Base-by-base conservation (phyloP, 2,888 invertebrate species). In the Xanthorhoe designata region DNA sequence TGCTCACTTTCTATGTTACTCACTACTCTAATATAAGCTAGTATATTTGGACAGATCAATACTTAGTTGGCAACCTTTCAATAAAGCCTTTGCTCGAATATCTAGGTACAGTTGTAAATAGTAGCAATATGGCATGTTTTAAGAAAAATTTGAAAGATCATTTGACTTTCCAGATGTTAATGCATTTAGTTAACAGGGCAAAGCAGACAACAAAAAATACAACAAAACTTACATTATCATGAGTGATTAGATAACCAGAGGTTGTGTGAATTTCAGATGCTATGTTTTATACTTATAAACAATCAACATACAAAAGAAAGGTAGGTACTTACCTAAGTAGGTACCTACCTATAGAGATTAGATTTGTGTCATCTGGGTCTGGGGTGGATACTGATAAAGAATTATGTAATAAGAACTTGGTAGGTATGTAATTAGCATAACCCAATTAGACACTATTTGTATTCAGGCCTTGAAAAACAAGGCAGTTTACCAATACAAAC, bases 401-500 rank as follows among this genome's bases (percentile, higher is more conserved):
- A 24, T 17, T 53, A 53, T 17, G 45, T 53, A 54, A 61, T 13
- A n/a, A 38, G 52, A 7, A 18, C 10, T 54, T 54, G 35, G 32
- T 54, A 32, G 35, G 32, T 54, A 32, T 49, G 8, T 10, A 35
- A 54, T 54, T 32, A 47, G 18, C 29, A 18, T 47, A 55, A 51
- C 56, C 42, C 42, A 60, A 55, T 55, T 59, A 50, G 59, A 15
- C 38, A 15, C 51, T 51, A 66, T 35, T 65, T 45, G 32, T 32
- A 53, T 61, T 61, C 61, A 51, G 52, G 51, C 60, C 50, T 56
- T 61, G 56, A 61, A 35, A 32, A 29, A 45, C 49, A 42, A 66
- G 35, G 51, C 24, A 24, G 4, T 24, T n/a, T 24, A 49, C 18
- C 19, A 18, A 45, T 15, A 60, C 45, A 18, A 47, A 47, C 17